Evolutionary conservation across 2,797 vertebrate species (phyloP).

Genomic region (Macropodus opercularis): DNA sequence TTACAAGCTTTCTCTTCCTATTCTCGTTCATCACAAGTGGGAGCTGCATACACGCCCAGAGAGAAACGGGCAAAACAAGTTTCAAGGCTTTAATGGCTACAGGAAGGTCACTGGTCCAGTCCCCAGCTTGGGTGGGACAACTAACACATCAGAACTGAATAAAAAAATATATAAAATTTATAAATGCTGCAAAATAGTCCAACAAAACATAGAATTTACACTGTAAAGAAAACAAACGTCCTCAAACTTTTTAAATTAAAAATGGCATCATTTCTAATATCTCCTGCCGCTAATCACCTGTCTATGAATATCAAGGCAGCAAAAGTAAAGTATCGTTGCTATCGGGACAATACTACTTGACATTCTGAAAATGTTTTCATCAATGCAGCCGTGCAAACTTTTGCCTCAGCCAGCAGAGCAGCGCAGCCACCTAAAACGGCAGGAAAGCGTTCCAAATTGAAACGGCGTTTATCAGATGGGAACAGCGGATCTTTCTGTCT

Average conservation of each 20-base stretch:
- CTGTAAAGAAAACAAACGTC: background rate
- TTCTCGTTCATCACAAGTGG: no score
- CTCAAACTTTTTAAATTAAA: background rate
- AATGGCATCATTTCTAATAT: conserved; percentile 6
- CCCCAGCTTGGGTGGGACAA: background rate
- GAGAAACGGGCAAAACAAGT: background rate
- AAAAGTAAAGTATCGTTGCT: conserved; percentile 50
- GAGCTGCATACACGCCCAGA: no score
- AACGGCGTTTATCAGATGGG: conserved; percentile 43
- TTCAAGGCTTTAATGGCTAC: background rate
- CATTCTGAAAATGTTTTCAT: conserved; percentile 41
- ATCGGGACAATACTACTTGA: conserved; percentile 41
- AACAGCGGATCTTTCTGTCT: conserved; percentile 26
- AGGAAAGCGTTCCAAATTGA: conserved; percentile 42
- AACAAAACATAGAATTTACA: background rate
- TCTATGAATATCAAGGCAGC: conserved; percentile 23
- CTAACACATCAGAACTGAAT: background rate
- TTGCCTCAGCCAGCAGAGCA: conserved; percentile 25
- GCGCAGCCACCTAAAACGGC: conserved; percentile 29
- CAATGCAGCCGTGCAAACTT: conserved; percentile 47
- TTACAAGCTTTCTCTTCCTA: no score
- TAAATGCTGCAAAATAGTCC: background rate
- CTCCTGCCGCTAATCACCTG: conserved; percentile 4
- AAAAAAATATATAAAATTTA: background rate
- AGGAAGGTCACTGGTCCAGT: background rate